Percentiles rank a stretch among this genome's conserved stretches.
Conservation (phyloP, 2,797 vertebrate genomes). For the Lemur catta region DNA sequence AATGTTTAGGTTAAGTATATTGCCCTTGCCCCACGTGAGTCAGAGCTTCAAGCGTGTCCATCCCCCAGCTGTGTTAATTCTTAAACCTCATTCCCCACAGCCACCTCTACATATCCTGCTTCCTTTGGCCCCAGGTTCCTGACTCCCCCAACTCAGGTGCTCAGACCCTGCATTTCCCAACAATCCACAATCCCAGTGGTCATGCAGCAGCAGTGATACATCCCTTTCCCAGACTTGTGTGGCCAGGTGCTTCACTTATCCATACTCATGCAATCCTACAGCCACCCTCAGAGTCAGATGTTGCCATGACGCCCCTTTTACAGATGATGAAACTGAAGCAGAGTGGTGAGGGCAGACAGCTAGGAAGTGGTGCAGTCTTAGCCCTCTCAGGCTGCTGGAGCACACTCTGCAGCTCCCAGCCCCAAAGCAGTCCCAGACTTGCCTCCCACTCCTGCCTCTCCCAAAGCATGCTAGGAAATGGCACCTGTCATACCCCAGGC, state of each 20-base stretch:
- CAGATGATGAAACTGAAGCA: background rate
- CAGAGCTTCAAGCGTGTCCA: too few relatives aligned
- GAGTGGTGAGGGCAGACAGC: background rate
- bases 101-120: background rate
- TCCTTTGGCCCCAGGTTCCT: background rate
- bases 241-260: background rate
- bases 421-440: background rate
- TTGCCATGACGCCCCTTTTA: background rate
- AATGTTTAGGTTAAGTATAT: too few relatives aligned
- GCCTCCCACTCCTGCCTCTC: background rate
- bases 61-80: background rate
- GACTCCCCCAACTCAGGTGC: background rate
- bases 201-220: background rate
- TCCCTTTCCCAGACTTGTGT: too few relatives aligned
- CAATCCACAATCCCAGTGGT: background rate
- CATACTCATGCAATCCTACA: background rate
- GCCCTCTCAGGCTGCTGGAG: background rate
- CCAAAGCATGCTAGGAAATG: background rate
- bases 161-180: background rate
- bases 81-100: background rate
- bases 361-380: background rate
- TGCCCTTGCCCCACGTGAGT: too few relatives aligned
- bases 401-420: background rate
- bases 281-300: background rate
- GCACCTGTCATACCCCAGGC: background rate